Evolutionary conservation across 2,888 invertebrate genomes (phyloP).

Genomic region (Idaea straminata): DNA sequence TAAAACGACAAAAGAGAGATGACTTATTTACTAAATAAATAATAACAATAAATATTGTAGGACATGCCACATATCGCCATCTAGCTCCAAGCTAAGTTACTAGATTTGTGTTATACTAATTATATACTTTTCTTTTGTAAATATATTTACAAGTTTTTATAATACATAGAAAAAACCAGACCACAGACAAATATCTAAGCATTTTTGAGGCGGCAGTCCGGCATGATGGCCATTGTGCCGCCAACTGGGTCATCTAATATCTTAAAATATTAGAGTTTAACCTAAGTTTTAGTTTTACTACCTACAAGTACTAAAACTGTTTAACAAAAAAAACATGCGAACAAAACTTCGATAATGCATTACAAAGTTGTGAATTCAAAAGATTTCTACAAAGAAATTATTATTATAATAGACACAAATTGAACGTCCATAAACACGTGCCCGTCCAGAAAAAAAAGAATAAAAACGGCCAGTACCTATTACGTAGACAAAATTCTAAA

Average conservation of each 20-base stretch:
- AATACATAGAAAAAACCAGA: too few species aligned
- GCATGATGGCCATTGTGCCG: too few species aligned
- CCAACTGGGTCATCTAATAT: too few species aligned
- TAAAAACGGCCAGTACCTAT: conserved; percentile 31
- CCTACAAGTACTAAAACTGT: too few species aligned
- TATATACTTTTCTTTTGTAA: neutral
- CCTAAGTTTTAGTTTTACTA: too few species aligned
- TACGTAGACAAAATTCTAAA: conserved; percentile 27
- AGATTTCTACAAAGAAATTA: conserved; percentile 43
- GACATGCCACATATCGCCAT: too few species aligned
- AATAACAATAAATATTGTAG: too few species aligned
- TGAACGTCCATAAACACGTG: conserved; percentile 70
- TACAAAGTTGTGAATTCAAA: conserved; percentile 45
- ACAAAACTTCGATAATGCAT: conserved; percentile 21
- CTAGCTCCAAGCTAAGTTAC: too few species aligned
- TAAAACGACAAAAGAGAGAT: neutral
- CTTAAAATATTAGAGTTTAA: too few species aligned
- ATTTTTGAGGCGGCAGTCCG: too few species aligned
- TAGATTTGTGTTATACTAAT: conserved; percentile 5
- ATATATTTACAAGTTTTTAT: too few species aligned
- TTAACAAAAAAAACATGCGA: neutral
- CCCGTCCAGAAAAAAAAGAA: conserved; percentile 51
- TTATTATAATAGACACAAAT: conserved; percentile 72
- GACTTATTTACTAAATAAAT: neutral
- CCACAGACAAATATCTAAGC: too few species aligned